Conservation (phyloP, 2,113 vertebrate genomes). For the Motacilla tschutschensis region DNA sequence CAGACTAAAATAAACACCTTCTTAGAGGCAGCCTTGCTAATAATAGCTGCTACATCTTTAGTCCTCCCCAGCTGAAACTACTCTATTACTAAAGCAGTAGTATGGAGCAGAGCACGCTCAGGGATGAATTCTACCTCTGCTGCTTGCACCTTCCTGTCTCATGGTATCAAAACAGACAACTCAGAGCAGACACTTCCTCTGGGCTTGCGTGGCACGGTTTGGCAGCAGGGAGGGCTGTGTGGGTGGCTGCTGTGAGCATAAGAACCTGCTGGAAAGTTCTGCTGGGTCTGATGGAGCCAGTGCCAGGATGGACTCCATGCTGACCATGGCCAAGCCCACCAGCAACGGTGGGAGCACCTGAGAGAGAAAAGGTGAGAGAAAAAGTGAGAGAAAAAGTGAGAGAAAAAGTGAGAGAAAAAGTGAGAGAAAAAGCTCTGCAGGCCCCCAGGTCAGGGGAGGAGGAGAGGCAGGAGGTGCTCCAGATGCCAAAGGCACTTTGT, state of each 20-base stretch:
- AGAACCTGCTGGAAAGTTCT: not conserved
- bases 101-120: not conserved
- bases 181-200: not conserved
- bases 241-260: not conserved
- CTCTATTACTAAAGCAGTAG: not conserved
- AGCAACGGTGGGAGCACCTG: accelerated
- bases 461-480: not conserved
- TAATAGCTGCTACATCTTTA: constrained; percentile 40
- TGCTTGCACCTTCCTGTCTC: not conserved
- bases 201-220: not conserved
- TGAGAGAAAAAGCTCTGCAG: not conserved
- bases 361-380: not conserved
- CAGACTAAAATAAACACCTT: constrained; percentile 61
- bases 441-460: not conserved
- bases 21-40: constrained; percentile 43
- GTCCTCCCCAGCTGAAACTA: not conserved
- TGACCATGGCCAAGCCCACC: not conserved
- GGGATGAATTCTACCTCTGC: not conserved
- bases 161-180: not conserved
- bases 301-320: too few species aligned
- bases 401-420: too few species aligned
- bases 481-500: not conserved
- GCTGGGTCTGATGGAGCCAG: accelerated
- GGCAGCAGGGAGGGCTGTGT: not conserved
- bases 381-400: not conserved